phyloP scores from a whole-genome alignment of 37 sponge, comb jelly and placozoan species.

The Haliclona indistincta region DNA sequence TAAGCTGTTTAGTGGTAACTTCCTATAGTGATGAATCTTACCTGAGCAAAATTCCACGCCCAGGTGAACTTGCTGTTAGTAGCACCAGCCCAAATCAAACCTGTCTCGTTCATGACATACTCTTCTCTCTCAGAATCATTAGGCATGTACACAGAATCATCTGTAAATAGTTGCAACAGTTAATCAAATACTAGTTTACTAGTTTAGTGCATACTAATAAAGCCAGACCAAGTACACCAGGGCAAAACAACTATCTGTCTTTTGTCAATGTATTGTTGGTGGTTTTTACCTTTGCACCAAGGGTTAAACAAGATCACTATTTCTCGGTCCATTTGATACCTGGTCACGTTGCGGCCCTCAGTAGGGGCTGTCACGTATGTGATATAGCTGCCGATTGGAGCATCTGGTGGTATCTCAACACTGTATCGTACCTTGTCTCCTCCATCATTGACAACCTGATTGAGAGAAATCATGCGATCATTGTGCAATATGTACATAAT shows the following conservation, averaged over 20 bases:
- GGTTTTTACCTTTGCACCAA: conserved; percentile 5
- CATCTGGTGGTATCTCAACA: not conserved
- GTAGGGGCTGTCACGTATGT: not conserved
- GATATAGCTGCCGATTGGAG: conserved; percentile 13
- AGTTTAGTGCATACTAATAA: not conserved
- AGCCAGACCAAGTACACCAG: not conserved
- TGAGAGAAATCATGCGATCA: not conserved
- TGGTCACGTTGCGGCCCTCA: not conserved
- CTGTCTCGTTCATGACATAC: conserved; percentile 74
- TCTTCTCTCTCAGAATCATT: conserved; percentile 52
- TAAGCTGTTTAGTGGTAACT: not conserved
- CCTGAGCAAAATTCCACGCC: conserved; percentile 79
- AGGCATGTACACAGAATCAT: conserved; percentile 60
- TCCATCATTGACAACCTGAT: not conserved
- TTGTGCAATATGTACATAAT: not conserved
- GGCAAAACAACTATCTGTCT: not conserved
- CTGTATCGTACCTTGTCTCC: conserved; percentile 1
- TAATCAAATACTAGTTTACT: too few relatives aligned
- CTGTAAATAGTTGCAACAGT: conserved; percentile 17
- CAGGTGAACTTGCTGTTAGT: conserved; percentile 51
- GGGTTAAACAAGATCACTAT: conserved; percentile 32
- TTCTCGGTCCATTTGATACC: not conserved
- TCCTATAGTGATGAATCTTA: too few relatives aligned
- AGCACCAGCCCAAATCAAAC: conserved; percentile 74
- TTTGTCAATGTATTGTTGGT: not conserved